phyloP scores from a whole-genome alignment of 2,797 vertebrate species.

The Helostoma temminkii region DNA sequence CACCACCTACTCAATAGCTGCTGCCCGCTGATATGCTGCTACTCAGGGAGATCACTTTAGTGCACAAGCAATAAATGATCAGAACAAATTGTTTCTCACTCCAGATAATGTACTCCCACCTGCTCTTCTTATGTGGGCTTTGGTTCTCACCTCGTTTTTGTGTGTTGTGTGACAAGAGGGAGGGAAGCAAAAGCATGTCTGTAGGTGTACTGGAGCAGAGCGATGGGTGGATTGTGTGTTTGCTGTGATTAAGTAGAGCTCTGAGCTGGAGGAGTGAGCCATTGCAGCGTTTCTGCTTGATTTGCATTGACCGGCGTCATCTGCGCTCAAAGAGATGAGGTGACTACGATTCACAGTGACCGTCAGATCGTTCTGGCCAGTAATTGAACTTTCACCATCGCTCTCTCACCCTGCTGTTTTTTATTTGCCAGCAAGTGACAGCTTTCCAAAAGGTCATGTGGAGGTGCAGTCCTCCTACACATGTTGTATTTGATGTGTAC shows the following conservation, averaged over 20 bases:
- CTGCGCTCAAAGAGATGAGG: conserved; percentile 1
- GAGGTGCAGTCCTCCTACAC: conserved; percentile 45
- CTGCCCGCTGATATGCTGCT: conserved; percentile 76
- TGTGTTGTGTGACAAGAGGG: conserved; percentile 72
- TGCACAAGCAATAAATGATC: conserved; percentile 71
- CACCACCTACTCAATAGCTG: conserved; percentile 79
- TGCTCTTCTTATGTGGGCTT: conserved; percentile 80
- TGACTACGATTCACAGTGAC: conserved; percentile 15
- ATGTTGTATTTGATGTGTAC: conserved; percentile 33
- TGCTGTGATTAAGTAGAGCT: conserved; percentile 51
- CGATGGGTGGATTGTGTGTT: conserved; percentile 59
- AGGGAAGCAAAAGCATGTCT: conserved; percentile 60
- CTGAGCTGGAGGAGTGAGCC: conserved; percentile 52
- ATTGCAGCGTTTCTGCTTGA: conserved; percentile 37
- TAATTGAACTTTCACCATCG: conserved; percentile 47
- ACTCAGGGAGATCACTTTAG: conserved; percentile 78
- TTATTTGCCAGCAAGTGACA: conserved; percentile 35
- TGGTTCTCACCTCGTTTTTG: conserved; percentile 72
- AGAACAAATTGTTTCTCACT: conserved; percentile 82
- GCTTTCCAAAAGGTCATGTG: conserved; percentile 65
- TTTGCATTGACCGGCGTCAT: conserved; percentile 21
- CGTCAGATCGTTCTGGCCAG: conserved; percentile 34
- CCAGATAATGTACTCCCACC: conserved; percentile 84
- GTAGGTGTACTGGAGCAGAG: conserved; percentile 69
- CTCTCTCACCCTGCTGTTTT: conserved; percentile 39